Conservation (phyloP, 2,113 vertebrate species). For the Peromyscus polionotus region DNA sequence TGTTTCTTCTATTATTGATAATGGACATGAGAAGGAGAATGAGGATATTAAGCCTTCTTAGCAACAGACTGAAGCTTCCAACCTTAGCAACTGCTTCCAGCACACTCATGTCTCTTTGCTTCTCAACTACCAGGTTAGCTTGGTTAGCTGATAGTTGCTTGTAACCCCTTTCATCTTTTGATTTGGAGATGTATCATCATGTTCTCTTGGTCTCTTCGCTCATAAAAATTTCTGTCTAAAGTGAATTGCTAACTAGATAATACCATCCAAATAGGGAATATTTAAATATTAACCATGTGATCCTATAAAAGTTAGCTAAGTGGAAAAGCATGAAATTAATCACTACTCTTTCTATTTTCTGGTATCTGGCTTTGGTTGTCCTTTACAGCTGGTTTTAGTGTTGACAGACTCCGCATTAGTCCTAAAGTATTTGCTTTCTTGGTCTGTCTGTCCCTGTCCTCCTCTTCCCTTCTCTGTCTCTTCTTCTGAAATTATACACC, state of each 20-base stretch:
- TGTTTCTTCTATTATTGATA: neutral
- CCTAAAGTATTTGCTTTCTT: neutral
- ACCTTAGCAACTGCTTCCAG: neutral
- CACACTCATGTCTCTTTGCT: neutral
- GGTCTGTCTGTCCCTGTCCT: neutral
- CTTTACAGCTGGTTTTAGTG: slow-evolving; percentile 31
- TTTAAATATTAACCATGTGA: neutral
- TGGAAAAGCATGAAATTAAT: neutral
- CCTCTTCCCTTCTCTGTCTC: neutral
- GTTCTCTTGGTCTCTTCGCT: neutral
- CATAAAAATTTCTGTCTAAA: slow-evolving; percentile 45
- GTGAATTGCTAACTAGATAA: slow-evolving; percentile 35
- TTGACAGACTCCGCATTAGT: neutral
- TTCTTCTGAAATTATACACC: neutral
- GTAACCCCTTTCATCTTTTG: neutral
- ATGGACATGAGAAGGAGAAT: neutral
- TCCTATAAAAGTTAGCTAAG: neutral
- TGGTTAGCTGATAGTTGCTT: neutral
- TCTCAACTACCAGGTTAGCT: neutral
- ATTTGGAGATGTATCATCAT: neutral
- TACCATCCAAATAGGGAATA: slow-evolving; percentile 10
- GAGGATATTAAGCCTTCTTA: neutral
- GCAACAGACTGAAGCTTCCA: neutral
- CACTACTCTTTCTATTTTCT: neutral
- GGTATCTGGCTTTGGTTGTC: neutral